These are phyloP conservation scores for Allobates femoralis DNA, from an alignment of 2,797 vertebrate species.

Conservation along the genomic window DNA sequence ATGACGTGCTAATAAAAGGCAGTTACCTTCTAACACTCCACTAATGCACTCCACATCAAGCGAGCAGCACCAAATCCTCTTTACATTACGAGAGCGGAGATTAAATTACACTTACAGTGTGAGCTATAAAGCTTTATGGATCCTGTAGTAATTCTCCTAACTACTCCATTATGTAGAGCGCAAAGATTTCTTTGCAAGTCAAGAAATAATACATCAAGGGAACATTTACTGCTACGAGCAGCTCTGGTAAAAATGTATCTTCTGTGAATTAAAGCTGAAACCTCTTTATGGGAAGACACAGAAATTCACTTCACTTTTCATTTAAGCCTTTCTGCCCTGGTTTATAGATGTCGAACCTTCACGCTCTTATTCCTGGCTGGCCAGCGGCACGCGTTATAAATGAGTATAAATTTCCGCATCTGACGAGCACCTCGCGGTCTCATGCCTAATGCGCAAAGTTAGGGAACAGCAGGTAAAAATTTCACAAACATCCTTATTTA, in stretches of 20 bases:
- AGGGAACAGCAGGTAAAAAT: slow-evolving; percentile 88
- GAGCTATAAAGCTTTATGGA: slow-evolving; percentile 83
- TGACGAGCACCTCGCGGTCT: slow-evolving; percentile 85
- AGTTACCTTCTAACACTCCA: slow-evolving; percentile 76
- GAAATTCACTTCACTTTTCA: slow-evolving; percentile 91
- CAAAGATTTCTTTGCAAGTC: slow-evolving; percentile 87
- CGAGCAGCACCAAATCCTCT: slow-evolving; percentile 52
- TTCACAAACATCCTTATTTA: slow-evolving; percentile 93
- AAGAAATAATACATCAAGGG: slow-evolving; percentile 83
- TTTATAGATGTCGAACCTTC: slow-evolving; percentile 86
- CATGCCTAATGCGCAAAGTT: slow-evolving; percentile 88
- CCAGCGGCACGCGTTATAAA: slow-evolving; percentile 86
- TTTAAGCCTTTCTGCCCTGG: slow-evolving; percentile 82
- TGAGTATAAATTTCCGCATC: slow-evolving; percentile 94
- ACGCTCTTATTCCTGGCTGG: slow-evolving; percentile 85
- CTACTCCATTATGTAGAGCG: slow-evolving; percentile 82
- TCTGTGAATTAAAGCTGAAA: slow-evolving; percentile 86
- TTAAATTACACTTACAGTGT: slow-evolving; percentile 81
- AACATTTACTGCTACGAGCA: slow-evolving; percentile 79
- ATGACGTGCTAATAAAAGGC: slow-evolving; percentile 77
- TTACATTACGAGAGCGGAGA: slow-evolving; percentile 79
- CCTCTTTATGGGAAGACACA: slow-evolving; percentile 87
- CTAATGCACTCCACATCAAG: slow-evolving; percentile 59
- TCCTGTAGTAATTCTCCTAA: slow-evolving; percentile 81
- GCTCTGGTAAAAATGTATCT: slow-evolving; percentile 82